Conservation (phyloP, 2,797 vertebrate genomes). For the Ctenopoma kingsleyae region DNA sequence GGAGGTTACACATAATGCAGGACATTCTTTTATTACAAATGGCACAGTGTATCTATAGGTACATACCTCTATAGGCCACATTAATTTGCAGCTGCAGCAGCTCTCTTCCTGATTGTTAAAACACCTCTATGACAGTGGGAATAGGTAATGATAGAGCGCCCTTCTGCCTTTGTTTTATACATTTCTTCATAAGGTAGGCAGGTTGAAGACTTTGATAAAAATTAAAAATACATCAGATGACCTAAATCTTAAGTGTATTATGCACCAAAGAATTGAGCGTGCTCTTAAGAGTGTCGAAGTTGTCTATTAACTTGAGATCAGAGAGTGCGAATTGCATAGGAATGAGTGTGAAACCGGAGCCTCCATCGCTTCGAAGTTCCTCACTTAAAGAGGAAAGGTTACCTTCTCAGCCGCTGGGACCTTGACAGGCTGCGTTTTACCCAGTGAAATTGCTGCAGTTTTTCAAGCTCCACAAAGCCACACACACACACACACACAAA, state of each 20-base stretch:
- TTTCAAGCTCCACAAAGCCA: conserved; percentile 28
- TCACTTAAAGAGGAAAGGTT: conserved; percentile 60
- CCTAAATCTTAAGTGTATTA: conserved; percentile 70
- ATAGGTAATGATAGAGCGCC: conserved; percentile 47
- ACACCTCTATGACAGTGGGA: conserved; percentile 45
- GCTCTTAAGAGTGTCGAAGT: conserved; percentile 68
- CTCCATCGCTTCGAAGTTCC: conserved; percentile 37
- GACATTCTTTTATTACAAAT: conserved; percentile 55
- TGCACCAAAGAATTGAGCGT: conserved; percentile 67
- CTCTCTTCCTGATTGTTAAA: conserved; percentile 37
- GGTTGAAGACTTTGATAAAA: conserved; percentile 70
- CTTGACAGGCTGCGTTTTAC: conserved; percentile 37
- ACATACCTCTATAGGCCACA: conserved; percentile 27
- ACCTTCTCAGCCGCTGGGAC: conserved; percentile 46
- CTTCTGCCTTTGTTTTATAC: conserved; percentile 55
- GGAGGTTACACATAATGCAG: conserved; percentile 63
- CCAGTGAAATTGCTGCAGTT: conserved; percentile 43
- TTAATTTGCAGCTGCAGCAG: conserved; percentile 39
- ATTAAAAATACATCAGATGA: conserved; percentile 79
- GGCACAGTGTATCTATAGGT: conserved; percentile 32
- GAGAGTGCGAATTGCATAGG: conserved; percentile 68
- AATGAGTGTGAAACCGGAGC: conserved; percentile 64
- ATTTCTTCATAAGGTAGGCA: conserved; percentile 47
- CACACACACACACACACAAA: conserved; percentile 40
- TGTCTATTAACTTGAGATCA: conserved; percentile 81